These are phyloP conservation scores for Danio jaintianensis DNA, from an alignment of 2,797 vertebrate genomes.

Conservation along the genomic window DNA sequence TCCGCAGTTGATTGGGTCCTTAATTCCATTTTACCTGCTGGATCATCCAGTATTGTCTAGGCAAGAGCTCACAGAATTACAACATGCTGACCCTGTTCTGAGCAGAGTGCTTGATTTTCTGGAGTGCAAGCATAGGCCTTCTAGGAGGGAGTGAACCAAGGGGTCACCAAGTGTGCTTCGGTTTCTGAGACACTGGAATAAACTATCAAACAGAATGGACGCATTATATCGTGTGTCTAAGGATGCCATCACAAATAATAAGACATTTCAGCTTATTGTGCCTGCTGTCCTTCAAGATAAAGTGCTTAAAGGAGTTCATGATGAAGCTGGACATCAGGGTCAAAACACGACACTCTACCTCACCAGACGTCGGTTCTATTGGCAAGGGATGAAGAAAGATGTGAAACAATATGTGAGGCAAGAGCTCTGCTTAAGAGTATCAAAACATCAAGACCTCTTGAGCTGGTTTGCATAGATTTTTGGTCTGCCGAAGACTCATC, in stretches of 20 bases:
- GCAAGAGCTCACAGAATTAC: background rate
- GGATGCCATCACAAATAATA: background rate
- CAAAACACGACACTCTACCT: background rate
- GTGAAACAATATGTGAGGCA: background rate
- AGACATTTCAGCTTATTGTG: background rate
- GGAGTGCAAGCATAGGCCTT: background rate
- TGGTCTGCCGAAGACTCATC: constrained; percentile 7
- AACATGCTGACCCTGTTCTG: background rate
- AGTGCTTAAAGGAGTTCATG: background rate
- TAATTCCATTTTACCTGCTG: background rate
- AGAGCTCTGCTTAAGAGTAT: background rate
- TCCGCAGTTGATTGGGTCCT: background rate
- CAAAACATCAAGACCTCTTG: constrained; percentile 9
- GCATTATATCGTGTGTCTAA: background rate
- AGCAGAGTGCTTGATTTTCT: background rate
- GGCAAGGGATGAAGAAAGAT: background rate
- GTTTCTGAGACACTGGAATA: background rate
- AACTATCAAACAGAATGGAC: background rate
- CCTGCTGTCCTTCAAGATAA: background rate
- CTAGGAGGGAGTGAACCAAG: background rate
- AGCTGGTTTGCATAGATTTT: background rate
- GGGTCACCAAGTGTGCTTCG: background rate
- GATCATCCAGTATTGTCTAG: background rate
- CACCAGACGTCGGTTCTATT: background rate
- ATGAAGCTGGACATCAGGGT: background rate